Percentiles rank a stretch among this genome's conserved stretches.
These are phyloP conservation scores for Drosophila yakuba DNA, from an alignment of 1,140 invertebrate species.

Conservation along the genomic window DNA sequence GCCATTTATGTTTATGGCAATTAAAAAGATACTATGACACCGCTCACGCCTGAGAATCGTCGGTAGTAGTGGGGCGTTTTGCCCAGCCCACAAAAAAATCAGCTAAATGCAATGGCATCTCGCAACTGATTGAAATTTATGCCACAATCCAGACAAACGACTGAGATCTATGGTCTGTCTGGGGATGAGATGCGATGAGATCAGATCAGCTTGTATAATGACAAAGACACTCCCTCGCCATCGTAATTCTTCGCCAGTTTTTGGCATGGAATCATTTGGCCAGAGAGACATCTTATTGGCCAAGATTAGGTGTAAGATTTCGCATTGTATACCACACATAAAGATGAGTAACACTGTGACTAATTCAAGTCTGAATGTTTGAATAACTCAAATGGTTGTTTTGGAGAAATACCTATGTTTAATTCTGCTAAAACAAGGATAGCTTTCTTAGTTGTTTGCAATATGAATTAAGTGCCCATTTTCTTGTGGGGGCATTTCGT, in stretches of 20 bases:
- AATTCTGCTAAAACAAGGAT: no score
- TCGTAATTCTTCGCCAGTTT: constrained; percentile 10
- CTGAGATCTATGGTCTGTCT: constrained; percentile 10
- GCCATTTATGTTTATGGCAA: constrained; percentile 55
- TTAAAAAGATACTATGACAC: constrained; percentile 29
- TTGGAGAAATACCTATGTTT: background rate
- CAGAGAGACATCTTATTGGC: background rate
- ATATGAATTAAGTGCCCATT: background rate
- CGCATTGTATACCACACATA: background rate
- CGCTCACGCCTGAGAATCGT: constrained; percentile 35
- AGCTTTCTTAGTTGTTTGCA: no score
- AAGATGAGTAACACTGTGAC: background rate
- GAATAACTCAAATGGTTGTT: background rate
- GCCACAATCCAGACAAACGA: constrained; percentile 9
- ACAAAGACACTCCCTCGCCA: constrained; percentile 19
- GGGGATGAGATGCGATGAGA: constrained; percentile 27
- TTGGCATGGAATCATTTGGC: constrained; percentile 15
- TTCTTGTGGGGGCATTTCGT: background rate
- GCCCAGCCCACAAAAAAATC: constrained; percentile 17
- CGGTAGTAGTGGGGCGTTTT: background rate
- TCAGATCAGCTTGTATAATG: constrained; percentile 20
- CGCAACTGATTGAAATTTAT: constrained; percentile 48
- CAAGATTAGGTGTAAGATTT: constrained; percentile 7
- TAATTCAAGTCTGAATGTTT: background rate
- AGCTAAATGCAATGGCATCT: background rate